Base-by-base conservation (phyloP, 2,113 vertebrate genomes). In the Ptilonorhynchus violaceus region DNA sequence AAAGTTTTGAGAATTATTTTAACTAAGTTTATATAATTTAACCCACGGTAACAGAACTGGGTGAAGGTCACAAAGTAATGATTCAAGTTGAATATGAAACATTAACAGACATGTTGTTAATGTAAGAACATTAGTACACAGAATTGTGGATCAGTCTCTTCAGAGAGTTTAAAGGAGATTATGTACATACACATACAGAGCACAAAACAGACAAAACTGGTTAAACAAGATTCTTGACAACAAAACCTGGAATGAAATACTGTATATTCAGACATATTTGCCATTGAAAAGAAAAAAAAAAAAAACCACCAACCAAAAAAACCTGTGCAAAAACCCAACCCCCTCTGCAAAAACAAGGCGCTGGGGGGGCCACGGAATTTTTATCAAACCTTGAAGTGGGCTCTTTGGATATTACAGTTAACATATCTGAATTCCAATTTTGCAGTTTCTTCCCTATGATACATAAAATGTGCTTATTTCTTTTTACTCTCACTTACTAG, bases 151-250 rank as follows among this genome's bases (percentile, higher is more conserved):
- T 56, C 37, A 77, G 35, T 35, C 39, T 68, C 72, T 84, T 86
- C 37, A 74, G 47, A 89, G 31, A 88, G 73, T 8, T 93, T 84
- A 96, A 89, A 74, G 46, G 22, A 58, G 41, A 82, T 73, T 63
- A 85, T 13, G 30, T 55, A 62, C n/a, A 44, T 91, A 92, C 79
- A 91, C 37, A 75, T 60, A 63, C 18, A 63, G n/a, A 79, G 63
- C 33, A 91, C 21, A 20, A 27, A 86, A 89, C 69, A 92, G 15
- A 88, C 42, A 81, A 39, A 95, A 96, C 97, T 92, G 89, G 97
- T 85, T 85, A 63, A 91, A 92, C 85, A 69, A 97, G 97, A 97
- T 97, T 97, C 91, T 56, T 92, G 42, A 86, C 90, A 77, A 79
- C 73, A 93, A 79, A 89, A 85, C 19, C 33, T 80, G 33, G 60